Base-by-base conservation (phyloP, 2,888 invertebrate species). In the Caenorhabditis parvicauda region DNA sequence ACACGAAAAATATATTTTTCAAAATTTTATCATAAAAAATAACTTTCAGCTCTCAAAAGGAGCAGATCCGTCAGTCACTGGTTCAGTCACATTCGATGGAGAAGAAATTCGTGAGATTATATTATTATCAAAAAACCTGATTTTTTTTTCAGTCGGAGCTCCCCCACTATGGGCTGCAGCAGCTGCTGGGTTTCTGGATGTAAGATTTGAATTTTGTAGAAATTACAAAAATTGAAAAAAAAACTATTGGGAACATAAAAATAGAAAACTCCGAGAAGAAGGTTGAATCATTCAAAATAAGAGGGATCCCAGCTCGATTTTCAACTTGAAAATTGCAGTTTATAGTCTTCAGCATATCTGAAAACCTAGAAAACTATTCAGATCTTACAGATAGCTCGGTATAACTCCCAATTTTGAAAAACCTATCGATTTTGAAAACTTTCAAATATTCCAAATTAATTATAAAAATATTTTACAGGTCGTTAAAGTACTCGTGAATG, bases 161-260 rank as follows among this genome's bases (percentile, higher is more conserved):
- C 92, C 94, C 14, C 92, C 95, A 0, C 84, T 96, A 43, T 96
- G 95, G 95, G 94, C 94, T 83, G 95, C 95, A 19, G 91, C 94
- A 1, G 96, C 95, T 1, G 94, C 94, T 0, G 95, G 96, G 29
- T 91, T 94, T 84, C 82, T 91, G 72, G 59, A 65, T 3, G 67
- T 66, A 45, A 49, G 46, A 5, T 28, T 44, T 17, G 37, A n/a
- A 14, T 38, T 32, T 24, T 25, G 6, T 28, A 25, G 51, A 42
- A 17, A 29, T 1, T 32, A 41, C 1, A 5, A 7, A 21, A 42
- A 19, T 39, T 12, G 1, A 12, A n/a, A 29, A 9, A 14, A 9
- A 37, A 37, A 32, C n/a, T n/a, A n/a, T n/a, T n/a, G n/a, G n/a
- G n/a, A n/a, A n/a, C n/a, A n/a, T n/a, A n/a, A n/a, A n/a, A n/a